Base-by-base conservation (phyloP, 1,140 invertebrate genomes). In the Euura lappo region DNA sequence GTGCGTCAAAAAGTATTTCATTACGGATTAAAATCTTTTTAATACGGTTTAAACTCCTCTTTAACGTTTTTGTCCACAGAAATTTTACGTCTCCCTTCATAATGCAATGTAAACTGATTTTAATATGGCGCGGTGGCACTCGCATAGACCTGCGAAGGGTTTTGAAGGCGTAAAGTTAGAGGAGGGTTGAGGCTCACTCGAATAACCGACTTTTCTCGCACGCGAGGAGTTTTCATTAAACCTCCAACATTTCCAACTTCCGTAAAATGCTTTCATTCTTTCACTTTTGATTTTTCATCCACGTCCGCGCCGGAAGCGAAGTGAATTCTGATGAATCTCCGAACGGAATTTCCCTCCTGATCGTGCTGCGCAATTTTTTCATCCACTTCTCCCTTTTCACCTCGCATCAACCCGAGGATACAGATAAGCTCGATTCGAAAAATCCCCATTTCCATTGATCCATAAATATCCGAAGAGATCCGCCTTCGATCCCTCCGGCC, bases 171-270 rank as follows among this genome's bases (percentile, higher is more conserved):
- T 28, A 28, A 28, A 28, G 28, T 28, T 28, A 28, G 28, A 28
- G 28, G 28, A 28, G 28, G 28, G 28, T 28, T 28, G 28, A 28
- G 28, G 28, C 28, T 28, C 0, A 28, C 28, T 28, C 28, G 28
- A 28, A 28, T 28, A 28, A 28, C 28, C 51, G 51, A 60, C 51
- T 60, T 60, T n/a, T 60, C 51, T 60, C 51, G 51, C 51, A 60
- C 51, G 51, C 51, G 51, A 60, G 51, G 51, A 60, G 51, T 60
- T 60, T 60, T 60, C 51, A 60, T 60, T 60, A 60, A 60, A 60
- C 51, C 51, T 11, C 51, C 51, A n/a, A n/a, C 51, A 3, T 60
- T 60, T 60, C 51, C 51, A 60, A 8, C 8, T 60, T 60, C 51
- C 51, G 6, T 60, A 60, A 60, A 60, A 60, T 60, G 51, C 51